Evolutionary conservation across 2,888 invertebrate genomes (phyloP), one percentile per base, ranked within the genome.

Genomic region (Gonocerus acuteangulatus): DNA sequence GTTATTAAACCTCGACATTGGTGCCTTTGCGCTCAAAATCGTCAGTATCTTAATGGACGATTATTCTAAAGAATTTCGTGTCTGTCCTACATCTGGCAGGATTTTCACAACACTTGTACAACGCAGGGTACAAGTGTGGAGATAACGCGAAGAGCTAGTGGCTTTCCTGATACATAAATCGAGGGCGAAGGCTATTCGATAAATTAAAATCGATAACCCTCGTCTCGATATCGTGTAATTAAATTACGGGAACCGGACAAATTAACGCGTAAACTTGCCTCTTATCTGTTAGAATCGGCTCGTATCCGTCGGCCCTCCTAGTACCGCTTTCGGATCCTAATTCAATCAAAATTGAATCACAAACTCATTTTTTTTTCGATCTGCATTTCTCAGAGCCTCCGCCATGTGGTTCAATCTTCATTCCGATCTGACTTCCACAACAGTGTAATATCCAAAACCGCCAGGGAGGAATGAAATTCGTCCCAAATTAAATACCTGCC

Each of bases 341-440:
- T 51, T 51, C 51, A 18, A 51, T 51, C 51, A 51, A 51, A 51
- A 51, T 51, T 51, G 2, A 51, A 51, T n/a, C 27, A 27, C 27
- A 6, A 9, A 6, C 27, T 23, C 32, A 51, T 19, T 51, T 51
- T 49, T 34, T 51, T 23, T 34, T 18, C 32, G 18, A 34, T 34
- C 34, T 51, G 34, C 34, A 34, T 34, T 51, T 51, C 32, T 2
- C 51, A 34, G 21, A 16, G 51, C 4, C 27, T 9, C 4, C 4
- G 27, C 27, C 4, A 27, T 6, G 27, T 27, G 27, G 27, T 27
- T n/a, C 34, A 51, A 51, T 51, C 51, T 51, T 11, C 13, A 36
- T 15, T 2, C 15, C 2, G 34, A 34, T 34, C 51, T 32, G 34
- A 34, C 32, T 51, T 34, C n/a, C n/a, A n/a, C n/a, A n/a, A n/a